Conservation (phyloP, 2,888 invertebrate genomes). For the Oscheius sp. region DNA sequence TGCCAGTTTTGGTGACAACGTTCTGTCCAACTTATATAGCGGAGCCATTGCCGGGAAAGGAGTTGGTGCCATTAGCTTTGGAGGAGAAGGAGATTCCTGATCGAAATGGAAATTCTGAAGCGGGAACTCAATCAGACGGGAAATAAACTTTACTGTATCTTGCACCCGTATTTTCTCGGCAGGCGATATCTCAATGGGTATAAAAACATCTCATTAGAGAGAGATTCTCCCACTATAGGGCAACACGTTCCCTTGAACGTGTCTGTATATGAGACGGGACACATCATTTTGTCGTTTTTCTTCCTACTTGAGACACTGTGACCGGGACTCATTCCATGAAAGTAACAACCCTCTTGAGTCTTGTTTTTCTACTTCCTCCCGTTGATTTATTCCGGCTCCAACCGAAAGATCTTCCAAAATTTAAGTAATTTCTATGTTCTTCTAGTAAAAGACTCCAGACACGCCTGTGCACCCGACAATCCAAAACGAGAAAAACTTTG, state of each 20-base stretch:
- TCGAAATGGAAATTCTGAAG: slow-evolving; percentile 13
- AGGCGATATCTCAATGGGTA: no score
- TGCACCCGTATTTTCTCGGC: not conserved
- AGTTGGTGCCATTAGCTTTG: not conserved
- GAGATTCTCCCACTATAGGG: no score
- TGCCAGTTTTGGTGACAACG: slow-evolving; percentile 45
- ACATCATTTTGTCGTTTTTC: not conserved
- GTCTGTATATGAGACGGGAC: no score
- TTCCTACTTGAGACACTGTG: not conserved
- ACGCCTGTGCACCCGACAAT: not conserved
- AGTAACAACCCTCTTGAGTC: not conserved
- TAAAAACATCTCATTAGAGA: no score
- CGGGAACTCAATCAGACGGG: slow-evolving; percentile 8
- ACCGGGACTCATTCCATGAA: not conserved
- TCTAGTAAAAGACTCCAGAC: not conserved
- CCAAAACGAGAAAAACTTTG: not conserved
- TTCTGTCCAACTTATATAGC: slow-evolving; percentile 36
- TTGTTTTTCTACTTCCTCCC: not conserved
- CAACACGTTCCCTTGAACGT: no score
- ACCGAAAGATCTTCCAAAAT: not conserved
- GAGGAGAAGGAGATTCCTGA: not conserved
- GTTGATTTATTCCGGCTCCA: not conserved
- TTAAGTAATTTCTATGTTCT: not conserved
- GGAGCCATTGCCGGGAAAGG: slow-evolving; percentile 14
- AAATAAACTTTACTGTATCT: not conserved